phyloP scores from a whole-genome alignment of 2,113 vertebrate genomes.

The Polyodon spathula region DNA sequence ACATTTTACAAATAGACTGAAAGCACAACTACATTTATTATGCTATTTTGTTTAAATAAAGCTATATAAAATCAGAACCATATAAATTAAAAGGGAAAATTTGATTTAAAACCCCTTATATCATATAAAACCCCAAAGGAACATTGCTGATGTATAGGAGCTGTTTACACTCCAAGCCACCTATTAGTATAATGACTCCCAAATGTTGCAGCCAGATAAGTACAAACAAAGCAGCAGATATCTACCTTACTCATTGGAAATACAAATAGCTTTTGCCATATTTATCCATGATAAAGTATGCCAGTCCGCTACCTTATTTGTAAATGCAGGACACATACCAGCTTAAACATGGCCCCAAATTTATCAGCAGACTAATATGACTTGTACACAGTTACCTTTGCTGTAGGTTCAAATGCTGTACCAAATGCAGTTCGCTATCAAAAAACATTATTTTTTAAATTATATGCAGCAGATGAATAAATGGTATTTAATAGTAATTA shows the following conservation, averaged over 20 bases:
- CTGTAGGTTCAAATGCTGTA: neutral
- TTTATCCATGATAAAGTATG: neutral
- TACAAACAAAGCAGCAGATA: constrained; percentile 23
- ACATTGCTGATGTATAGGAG: constrained; percentile 21
- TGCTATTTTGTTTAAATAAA: too few relatives aligned
- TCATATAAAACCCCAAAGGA: constrained; percentile 10
- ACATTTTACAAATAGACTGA: too few relatives aligned
- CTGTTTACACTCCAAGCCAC: constrained; percentile 24
- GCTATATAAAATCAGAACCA: too few relatives aligned
- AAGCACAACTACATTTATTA: too few relatives aligned
- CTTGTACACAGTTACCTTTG: neutral
- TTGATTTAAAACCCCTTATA: neutral
- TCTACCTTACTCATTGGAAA: neutral
- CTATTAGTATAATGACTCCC: constrained; percentile 28
- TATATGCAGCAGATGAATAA: neutral
- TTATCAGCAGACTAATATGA: too few relatives aligned
- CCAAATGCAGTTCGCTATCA: neutral
- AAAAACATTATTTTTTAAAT: neutral
- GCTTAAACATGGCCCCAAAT: neutral
- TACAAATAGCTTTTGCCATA: neutral
- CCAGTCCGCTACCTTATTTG: neutral
- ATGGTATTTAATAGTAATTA: neutral
- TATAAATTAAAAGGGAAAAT: too few relatives aligned
- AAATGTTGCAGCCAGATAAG: constrained; percentile 27
- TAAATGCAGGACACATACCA: neutral